Percentiles rank a stretch among this genome's conserved stretches.
These are phyloP conservation scores for Agriopis aurantiaria DNA, from an alignment of 2,888 invertebrate genomes.

Conservation along the genomic window DNA sequence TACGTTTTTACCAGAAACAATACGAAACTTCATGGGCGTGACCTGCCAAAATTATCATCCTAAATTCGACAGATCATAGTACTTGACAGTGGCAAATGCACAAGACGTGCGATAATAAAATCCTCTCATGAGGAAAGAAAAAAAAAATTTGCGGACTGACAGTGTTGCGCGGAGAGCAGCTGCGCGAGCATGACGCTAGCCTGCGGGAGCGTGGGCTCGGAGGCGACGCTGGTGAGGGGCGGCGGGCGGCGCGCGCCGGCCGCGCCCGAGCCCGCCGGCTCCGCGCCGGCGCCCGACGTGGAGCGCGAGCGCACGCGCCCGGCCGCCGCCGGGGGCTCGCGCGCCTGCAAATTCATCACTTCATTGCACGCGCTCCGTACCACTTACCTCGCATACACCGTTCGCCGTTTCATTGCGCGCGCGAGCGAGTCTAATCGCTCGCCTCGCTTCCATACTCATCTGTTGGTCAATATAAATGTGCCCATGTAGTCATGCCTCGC, in stretches of 20 bases:
- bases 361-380: conserved; percentile 50
- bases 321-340: conserved; percentile 64
- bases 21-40: no score
- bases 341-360: conserved; percentile 62
- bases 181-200: conserved; percentile 93
- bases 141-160: conserved; percentile 74
- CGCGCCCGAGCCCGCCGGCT: conserved; percentile 55
- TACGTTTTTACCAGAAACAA: no score
- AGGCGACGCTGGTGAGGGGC: conserved; percentile 90
- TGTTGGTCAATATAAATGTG: conserved; percentile 63
- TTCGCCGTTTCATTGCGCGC: conserved; percentile 54
- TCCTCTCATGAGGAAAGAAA: neutral
- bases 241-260: conserved; percentile 73
- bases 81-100: no score
- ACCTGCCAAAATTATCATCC: no score
- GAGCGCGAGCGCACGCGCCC: conserved; percentile 76
- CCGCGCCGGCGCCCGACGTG: conserved; percentile 66
- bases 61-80: no score
- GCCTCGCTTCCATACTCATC: conserved; percentile 56
- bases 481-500: conserved; percentile 56
- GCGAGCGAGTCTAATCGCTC: conserved; percentile 58
- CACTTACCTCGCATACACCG: conserved; percentile 56
- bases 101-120: no score
- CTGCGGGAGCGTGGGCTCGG: conserved; percentile 91
- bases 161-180: conserved; percentile 89